A percentile compares a stretch with the other conserved stretches of the same genome.
These are phyloP conservation scores for Champsocephalus esox DNA, from an alignment of 2,797 vertebrate genomes.

Conservation along the genomic window DNA sequence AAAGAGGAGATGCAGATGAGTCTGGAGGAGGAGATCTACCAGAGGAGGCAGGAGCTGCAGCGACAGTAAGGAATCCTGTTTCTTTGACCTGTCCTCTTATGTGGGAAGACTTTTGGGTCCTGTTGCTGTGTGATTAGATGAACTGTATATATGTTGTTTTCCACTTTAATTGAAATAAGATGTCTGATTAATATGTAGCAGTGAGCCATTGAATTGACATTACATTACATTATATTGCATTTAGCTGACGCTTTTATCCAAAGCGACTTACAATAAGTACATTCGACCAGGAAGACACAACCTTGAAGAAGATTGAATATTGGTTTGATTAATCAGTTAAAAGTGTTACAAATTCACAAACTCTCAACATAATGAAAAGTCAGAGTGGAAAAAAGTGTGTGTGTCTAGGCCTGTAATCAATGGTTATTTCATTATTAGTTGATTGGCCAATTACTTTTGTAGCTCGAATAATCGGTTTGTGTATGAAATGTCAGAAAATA, in stretches of 20 bases:
- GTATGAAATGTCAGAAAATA: not conserved
- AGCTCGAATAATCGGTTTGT: no score
- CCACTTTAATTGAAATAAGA: not conserved
- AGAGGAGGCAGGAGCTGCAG: constrained; percentile 71
- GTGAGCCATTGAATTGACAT: no score
- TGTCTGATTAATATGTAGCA: not conserved
- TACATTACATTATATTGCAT: no score
- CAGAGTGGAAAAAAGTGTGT: not conserved
- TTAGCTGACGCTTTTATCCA: no score
- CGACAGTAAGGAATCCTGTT: constrained; percentile 66
- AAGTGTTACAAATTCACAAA: not conserved
- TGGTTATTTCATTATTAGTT: not conserved
- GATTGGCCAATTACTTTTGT: not conserved
- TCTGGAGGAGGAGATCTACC: constrained; percentile 76
- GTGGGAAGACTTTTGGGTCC: not conserved
- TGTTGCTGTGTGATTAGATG: not conserved
- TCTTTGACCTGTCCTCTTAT: not conserved
- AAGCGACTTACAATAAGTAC: no score
- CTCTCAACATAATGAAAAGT: no score
- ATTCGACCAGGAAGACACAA: no score
- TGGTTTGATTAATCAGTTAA: no score
- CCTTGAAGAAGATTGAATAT: no score
- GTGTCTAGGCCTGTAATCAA: not conserved
- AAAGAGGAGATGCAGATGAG: constrained; percentile 72
- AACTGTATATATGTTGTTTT: not conserved